These are phyloP conservation scores for Agriopis aurantiaria DNA, from an alignment of 2,888 invertebrate species.

Conservation along the genomic window DNA sequence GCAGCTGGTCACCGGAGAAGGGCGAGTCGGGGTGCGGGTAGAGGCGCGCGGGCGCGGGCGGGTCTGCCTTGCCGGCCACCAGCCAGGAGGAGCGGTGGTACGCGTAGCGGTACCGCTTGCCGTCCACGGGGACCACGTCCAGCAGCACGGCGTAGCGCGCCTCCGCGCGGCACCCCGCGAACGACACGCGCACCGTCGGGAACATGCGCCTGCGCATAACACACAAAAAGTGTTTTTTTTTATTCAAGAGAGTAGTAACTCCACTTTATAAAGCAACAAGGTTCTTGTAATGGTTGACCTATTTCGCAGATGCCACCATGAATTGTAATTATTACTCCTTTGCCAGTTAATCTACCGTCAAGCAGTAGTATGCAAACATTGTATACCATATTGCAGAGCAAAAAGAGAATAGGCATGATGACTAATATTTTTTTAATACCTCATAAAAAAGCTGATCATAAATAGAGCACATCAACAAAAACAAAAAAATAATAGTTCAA, in stretches of 20 bases:
- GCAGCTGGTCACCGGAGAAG: conserved; percentile 97
- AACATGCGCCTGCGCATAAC: conserved; percentile 95
- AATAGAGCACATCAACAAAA: no score
- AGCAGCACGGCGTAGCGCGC: conserved; percentile 96
- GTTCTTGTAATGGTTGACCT: not conserved
- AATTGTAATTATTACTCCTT: no score
- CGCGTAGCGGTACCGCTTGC: conserved; percentile 98
- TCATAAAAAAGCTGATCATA: no score
- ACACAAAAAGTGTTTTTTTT: not conserved
- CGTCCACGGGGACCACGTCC: conserved; percentile 98
- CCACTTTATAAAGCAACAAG: not conserved
- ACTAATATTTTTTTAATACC: no score
- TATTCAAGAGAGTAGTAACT: no score
- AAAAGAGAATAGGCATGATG: no score
- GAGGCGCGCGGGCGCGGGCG: conserved; percentile 96
- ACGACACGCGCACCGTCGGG: conserved; percentile 97
- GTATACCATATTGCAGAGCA: no score
- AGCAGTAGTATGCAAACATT: no score
- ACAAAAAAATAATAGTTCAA: no score
- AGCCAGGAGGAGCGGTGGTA: conserved; percentile 99
- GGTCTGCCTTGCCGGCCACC: conserved; percentile 99
- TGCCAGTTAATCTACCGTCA: no score
- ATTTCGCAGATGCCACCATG: no score
- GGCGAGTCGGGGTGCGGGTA: conserved; percentile 99
- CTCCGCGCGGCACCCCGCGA: conserved; percentile 93